Base-by-base conservation (phyloP, 1,140 invertebrate genomes). In the Caerostris darwini region DNA sequence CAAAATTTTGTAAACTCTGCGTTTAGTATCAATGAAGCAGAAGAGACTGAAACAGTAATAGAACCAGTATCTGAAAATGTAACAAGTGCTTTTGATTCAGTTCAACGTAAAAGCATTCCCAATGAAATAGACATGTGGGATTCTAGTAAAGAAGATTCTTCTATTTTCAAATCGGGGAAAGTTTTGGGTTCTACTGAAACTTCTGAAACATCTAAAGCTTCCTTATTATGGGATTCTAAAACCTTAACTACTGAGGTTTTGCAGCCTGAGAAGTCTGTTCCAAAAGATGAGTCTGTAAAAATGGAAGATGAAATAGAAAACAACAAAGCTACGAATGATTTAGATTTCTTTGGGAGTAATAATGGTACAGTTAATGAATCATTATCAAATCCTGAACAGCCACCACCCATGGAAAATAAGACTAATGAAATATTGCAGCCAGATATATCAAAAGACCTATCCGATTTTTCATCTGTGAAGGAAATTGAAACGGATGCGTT, bases 301-400 rank as follows among this genome's bases (percentile, higher is more conserved):
- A 50, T 71, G 64, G 94, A 91, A 71, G 71, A 10, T 53, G 85
- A 87, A 34, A n/a, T 17, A 67, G 88, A 87, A 57, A 59, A 14
- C n/a, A 89, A 19, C 7, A 54, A 54, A 82, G 17, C 69, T 56
- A 71, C 67, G 54, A 34, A 58, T 3, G 53, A 59, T 58, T 77
- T 58, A 54, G 93, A 86, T 57, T 50, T 91, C n/a, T 64, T 67
- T 50, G 69, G 87, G n/a, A 67, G 8, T 14, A 87, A 57, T 90
- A 58, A 17, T 69, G 56, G 5, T 17, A 6, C 56, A 87, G 14
- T 59, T 54, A 87, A 89, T 19, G 88, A 90, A 71, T 50, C 67
- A 12, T 81, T 83, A 91, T 94, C 95, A 34, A 77, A 92, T 92
- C 67, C 92, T 71, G 93, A 95, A 56, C 86, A 83, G 90, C 91